Conservation (phyloP, 2,888 invertebrate species). For the Tachystola acroxantha region DNA sequence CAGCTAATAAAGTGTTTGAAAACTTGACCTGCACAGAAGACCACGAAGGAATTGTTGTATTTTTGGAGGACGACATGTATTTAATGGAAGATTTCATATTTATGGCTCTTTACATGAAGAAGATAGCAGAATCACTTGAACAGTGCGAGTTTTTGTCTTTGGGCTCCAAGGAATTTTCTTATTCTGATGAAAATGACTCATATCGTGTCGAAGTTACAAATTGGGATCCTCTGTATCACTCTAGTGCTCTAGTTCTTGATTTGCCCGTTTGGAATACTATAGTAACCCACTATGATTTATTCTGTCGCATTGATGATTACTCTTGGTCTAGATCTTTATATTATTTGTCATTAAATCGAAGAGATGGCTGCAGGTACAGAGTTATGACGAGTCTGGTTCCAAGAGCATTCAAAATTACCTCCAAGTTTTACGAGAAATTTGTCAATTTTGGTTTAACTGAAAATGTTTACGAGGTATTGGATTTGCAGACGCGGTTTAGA, state of each 20-base stretch:
- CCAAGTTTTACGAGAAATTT: slow-evolving; percentile 15
- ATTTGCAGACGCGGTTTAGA: slow-evolving; percentile 20
- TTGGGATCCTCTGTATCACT: slow-evolving; percentile 37
- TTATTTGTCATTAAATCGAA: slow-evolving; percentile 37
- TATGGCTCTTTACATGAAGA: slow-evolving; percentile 39
- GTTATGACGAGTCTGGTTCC: slow-evolving; percentile 36
- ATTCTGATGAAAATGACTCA: slow-evolving; percentile 14
- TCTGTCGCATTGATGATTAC: slow-evolving; percentile 43
- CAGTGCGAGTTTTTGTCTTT: slow-evolving; percentile 42
- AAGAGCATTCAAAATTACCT: slow-evolving; percentile 33
- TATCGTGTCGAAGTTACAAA: slow-evolving; percentile 28
- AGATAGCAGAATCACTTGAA: slow-evolving; percentile 26
- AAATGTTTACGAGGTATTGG: slow-evolving; percentile 21
- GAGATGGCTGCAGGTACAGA: slow-evolving; percentile 34
- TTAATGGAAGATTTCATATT: slow-evolving; percentile 47
- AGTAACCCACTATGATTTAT: slow-evolving; percentile 42
- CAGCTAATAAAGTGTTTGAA: slow-evolving; percentile 47
- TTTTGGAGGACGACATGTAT: slow-evolving; percentile 39
- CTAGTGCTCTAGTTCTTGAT: slow-evolving; percentile 41
- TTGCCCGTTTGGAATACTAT: slow-evolving; percentile 40
- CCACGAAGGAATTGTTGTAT: slow-evolving; percentile 36
- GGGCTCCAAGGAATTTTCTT: slow-evolving; percentile 16
- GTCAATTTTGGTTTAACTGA: slow-evolving; percentile 22
- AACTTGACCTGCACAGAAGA: slow-evolving; percentile 22
- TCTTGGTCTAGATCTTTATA: slow-evolving; percentile 46